Percentiles rank a stretch among this genome's conserved stretches.
These are phyloP conservation scores for Calyptomena viridis DNA, from an alignment of 2,113 vertebrate genomes.

Conservation along the genomic window DNA sequence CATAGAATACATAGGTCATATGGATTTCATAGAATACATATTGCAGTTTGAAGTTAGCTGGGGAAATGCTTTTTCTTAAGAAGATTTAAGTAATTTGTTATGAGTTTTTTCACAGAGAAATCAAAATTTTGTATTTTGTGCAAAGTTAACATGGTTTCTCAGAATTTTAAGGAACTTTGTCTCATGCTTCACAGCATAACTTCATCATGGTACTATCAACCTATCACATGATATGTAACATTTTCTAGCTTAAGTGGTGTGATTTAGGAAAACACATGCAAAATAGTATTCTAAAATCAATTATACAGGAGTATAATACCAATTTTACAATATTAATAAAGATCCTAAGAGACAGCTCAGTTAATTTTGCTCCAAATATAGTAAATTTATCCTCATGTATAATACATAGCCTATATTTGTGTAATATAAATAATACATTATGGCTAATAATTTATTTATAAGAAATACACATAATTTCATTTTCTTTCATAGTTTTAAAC, in stretches of 20 bases:
- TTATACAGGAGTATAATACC: constrained; percentile 70
- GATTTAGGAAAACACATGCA: constrained; percentile 63
- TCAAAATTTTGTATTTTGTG: neutral
- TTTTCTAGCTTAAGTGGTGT: constrained; percentile 41
- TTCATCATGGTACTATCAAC: neutral
- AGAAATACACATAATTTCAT: constrained; percentile 65
- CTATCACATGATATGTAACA: neutral
- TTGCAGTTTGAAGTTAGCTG: neutral
- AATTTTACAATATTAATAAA: constrained; percentile 75
- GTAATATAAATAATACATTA: constrained; percentile 77
- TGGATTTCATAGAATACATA: too few species aligned
- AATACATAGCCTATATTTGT: constrained; percentile 76
- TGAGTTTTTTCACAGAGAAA: neutral
- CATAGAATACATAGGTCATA: neutral
- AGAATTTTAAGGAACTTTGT: neutral
- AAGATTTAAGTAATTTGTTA: neutral
- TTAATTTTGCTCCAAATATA: constrained; percentile 77
- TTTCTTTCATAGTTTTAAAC: constrained; percentile 51
- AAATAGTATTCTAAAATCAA: constrained; percentile 70
- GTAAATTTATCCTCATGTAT: constrained; percentile 74
- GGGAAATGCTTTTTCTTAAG: neutral
- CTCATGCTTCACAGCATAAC: neutral
- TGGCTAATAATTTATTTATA: constrained; percentile 71
- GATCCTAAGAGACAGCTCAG: constrained; percentile 63
- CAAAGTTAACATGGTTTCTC: neutral